Percentiles rank a stretch among this genome's conserved stretches.
These are phyloP conservation scores for Druon quercuslanigerum DNA, from an alignment of 1,140 invertebrate species.

Conservation along the genomic window DNA sequence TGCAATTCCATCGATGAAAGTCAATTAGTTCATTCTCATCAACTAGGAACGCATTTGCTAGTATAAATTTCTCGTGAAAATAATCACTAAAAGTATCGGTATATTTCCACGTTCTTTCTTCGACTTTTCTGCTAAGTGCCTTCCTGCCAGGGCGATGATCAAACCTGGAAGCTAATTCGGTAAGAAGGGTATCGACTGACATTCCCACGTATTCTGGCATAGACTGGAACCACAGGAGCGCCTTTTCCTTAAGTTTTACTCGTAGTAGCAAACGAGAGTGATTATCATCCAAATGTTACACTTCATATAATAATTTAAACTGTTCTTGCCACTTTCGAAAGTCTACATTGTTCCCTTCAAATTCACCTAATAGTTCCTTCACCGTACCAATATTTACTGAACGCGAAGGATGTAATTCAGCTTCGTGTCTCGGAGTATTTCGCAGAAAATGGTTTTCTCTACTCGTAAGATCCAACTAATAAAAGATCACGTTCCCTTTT, in stretches of 20 bases:
- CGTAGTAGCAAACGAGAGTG: constrained; percentile 32
- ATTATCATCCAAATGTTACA: constrained; percentile 31
- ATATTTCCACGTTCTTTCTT: too few species aligned
- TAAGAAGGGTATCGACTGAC: constrained; percentile 24
- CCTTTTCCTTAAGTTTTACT: constrained; percentile 28
- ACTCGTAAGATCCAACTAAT: too few species aligned
- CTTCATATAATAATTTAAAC: neutral
- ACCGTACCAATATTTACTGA: neutral
- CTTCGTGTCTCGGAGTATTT: too few species aligned
- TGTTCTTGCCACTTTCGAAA: neutral
- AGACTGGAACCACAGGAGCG: constrained; percentile 45
- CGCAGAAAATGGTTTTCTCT: too few species aligned
- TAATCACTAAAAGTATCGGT: neutral
- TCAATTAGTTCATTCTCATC: constrained; percentile 49
- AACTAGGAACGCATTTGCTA: constrained; percentile 44
- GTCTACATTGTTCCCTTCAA: neutral
- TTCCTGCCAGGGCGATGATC: constrained; percentile 33
- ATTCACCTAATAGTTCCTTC: neutral
- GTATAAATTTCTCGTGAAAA: constrained; percentile 47
- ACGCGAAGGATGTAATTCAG: too few species aligned
- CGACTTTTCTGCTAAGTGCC: constrained; percentile 23
- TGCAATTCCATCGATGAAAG: constrained; percentile 49
- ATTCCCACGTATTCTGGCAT: constrained; percentile 35
- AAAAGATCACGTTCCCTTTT: too few species aligned
- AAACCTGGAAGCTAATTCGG: constrained; percentile 37